Evolutionary conservation across 2,113 vertebrate genomes (phyloP).

Genomic region (Malurus melanocephalus): DNA sequence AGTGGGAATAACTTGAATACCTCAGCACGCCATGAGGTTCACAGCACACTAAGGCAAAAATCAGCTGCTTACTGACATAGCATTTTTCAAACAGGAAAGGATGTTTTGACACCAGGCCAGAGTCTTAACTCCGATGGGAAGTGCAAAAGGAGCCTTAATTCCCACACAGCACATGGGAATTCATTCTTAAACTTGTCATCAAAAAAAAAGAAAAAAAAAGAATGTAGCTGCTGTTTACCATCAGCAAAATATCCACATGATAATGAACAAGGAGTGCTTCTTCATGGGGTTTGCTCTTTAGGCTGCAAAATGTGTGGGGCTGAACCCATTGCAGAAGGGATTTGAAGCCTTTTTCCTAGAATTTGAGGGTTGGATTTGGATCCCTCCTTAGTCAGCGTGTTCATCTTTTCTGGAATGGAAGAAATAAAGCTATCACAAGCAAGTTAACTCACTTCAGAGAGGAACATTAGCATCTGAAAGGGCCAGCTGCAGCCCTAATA

Average conservation of each 20-base stretch:
- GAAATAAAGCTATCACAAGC: background rate
- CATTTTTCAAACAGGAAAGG: background rate
- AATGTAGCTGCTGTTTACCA: background rate
- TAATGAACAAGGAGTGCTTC: background rate
- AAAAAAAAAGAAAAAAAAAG: background rate
- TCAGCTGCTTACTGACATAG: background rate
- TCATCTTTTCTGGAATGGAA: background rate
- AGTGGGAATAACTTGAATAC: background rate
- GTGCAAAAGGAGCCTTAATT: slow-evolving; percentile 21
- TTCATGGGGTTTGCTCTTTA: background rate
- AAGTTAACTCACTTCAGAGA: background rate
- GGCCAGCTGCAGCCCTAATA: background rate
- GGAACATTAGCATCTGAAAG: background rate
- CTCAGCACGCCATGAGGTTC: background rate
- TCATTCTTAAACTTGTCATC: background rate
- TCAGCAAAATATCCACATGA: background rate
- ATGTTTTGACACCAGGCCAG: background rate
- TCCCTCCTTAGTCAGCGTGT: background rate
- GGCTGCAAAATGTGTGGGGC: background rate
- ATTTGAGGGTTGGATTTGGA: fast-evolving
- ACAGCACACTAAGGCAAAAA: background rate
- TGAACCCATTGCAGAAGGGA: background rate
- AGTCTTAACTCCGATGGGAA: background rate
- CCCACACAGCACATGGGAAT: slow-evolving; percentile 36
- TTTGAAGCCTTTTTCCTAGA: background rate